These are phyloP conservation scores for Rhynchotus rufescens DNA, from an alignment of 2,797 vertebrate species.

Conservation along the genomic window DNA sequence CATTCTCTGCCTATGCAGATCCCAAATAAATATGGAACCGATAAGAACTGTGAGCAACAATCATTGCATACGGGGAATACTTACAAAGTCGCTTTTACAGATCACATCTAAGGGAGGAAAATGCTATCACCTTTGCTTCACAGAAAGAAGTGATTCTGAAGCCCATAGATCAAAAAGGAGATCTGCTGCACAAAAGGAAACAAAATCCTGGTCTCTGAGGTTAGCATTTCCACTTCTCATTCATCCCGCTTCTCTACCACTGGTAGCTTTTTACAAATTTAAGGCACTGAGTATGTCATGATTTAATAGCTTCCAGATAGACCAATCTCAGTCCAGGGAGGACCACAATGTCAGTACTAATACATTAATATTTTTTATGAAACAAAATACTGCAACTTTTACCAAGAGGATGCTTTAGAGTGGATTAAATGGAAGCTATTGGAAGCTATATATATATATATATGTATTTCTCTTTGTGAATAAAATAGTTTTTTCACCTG, in stretches of 20 bases:
- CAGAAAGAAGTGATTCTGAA: neutral
- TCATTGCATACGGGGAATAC: slow-evolving; percentile 12
- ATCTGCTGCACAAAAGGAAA: neutral
- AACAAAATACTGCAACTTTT: neutral
- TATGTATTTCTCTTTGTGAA: neutral
- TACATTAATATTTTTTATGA: neutral
- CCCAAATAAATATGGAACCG: slow-evolving; percentile 33
- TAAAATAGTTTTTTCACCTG: slow-evolving; percentile 62
- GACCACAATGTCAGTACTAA: rapidly evolving
- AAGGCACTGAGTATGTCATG: neutral
- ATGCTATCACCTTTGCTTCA: neutral
- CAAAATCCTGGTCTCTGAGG: neutral
- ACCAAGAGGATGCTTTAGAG: neutral
- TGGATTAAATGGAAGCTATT: neutral
- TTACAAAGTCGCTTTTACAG: neutral
- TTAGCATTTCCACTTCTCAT: neutral
- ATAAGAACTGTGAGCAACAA: neutral
- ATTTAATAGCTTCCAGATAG: neutral
- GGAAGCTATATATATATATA: neutral
- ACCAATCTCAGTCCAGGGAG: neutral
- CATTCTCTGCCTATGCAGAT: neutral
- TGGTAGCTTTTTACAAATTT: slow-evolving; percentile 1
- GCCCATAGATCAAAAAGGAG: neutral
- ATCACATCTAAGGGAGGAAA: neutral
- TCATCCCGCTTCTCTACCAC: neutral